phyloP scores from a whole-genome alignment of 2,888 invertebrate genomes.

The Caradrina kadenii region DNA sequence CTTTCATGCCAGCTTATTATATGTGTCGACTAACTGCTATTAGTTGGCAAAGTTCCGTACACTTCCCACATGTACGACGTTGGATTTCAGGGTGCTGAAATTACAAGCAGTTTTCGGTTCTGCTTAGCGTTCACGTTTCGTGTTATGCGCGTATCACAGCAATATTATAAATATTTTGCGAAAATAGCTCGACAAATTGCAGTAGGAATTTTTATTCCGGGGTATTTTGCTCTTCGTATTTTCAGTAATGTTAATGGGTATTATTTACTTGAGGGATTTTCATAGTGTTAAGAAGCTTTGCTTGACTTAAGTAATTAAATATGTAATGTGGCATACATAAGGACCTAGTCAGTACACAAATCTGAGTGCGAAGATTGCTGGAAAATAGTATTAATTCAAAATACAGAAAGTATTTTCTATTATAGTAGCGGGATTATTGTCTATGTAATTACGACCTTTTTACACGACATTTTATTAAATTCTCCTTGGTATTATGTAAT shows the following conservation, averaged over 20 bases:
- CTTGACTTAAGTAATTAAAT: not conserved
- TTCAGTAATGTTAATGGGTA: constrained; percentile 4
- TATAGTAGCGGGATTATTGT: too few species aligned
- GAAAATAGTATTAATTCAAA: too few species aligned
- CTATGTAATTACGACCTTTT: too few species aligned
- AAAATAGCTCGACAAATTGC: constrained; percentile 32
- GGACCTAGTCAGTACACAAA: not conserved
- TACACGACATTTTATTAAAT: too few species aligned
- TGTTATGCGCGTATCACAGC: constrained; percentile 26
- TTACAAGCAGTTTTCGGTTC: constrained; percentile 43
- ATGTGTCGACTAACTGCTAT: constrained; percentile 51
- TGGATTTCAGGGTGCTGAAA: constrained; percentile 39
- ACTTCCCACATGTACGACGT: constrained; percentile 45
- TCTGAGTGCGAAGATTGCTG: too few species aligned
- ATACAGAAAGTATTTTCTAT: too few species aligned
- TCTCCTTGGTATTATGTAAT: too few species aligned
- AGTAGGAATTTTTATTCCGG: constrained; percentile 10
- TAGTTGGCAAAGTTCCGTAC: constrained; percentile 58
- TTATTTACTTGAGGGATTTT: not conserved
- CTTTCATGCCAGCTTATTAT: constrained; percentile 55
- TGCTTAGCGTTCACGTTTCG: constrained; percentile 22
- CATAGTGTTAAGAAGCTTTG: not conserved
- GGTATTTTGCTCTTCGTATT: not conserved
- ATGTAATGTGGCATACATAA: too few species aligned
- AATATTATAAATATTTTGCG: constrained; percentile 41